phyloP scores from a whole-genome alignment of 2,797 vertebrate genomes.

The Cyclopterus lumpus region DNA sequence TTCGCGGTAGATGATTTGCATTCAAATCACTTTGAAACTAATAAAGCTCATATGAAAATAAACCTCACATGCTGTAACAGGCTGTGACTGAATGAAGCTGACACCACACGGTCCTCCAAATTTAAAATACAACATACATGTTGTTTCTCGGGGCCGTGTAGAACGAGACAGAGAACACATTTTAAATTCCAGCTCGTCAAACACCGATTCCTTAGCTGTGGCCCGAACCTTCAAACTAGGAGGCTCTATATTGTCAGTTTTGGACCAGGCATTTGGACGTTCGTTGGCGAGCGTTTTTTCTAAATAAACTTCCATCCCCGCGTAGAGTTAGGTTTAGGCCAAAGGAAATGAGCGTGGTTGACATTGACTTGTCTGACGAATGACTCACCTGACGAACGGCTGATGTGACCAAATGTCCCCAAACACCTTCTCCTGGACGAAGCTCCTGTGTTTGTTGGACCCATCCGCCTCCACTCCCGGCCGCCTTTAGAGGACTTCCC shows the following conservation, averaged over 20 bases:
- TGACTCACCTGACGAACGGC: no score
- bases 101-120: neutral
- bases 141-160: neutral
- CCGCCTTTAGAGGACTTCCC: neutral
- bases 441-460: no score
- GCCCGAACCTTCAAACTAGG: neutral
- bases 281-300: no score
- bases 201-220: neutral
- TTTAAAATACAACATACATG: neutral
- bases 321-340: no score
- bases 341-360: no score
- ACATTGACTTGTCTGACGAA: no score
- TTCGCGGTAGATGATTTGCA: neutral
- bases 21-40: slow-evolving; percentile 4
- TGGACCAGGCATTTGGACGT: neutral
- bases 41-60: neutral
- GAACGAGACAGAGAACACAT: neutral
- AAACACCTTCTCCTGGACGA: no score
- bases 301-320: no score
- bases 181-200: neutral
- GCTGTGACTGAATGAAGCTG: neutral
- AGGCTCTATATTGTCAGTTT: neutral
- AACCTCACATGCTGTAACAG: neutral
- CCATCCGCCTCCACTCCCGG: neutral
- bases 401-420: no score